Evolutionary conservation across 1,140 invertebrate genomes (phyloP).

Genomic region (Apis dorsata): DNA sequence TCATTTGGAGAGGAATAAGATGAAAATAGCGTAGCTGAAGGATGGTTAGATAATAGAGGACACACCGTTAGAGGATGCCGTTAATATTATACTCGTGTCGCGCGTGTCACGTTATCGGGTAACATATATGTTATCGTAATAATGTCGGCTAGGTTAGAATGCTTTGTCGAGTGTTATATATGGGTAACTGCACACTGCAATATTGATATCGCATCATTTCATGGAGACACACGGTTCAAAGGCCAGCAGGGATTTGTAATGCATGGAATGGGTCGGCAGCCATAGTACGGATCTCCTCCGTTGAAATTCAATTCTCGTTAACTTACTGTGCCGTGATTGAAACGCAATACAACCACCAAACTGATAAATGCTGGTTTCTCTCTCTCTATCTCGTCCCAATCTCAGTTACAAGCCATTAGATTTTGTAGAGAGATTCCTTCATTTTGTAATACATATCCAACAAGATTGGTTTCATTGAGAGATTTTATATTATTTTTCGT

Average conservation of each 20-base stretch:
- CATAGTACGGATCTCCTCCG: background rate
- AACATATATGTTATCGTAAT: conserved; percentile 39
- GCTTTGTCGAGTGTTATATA: conserved; percentile 46
- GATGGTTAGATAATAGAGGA: conserved; percentile 15
- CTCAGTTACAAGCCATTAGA: background rate
- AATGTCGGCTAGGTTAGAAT: conserved; percentile 38
- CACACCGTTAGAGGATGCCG: background rate
- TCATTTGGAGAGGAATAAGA: conserved; percentile 21
- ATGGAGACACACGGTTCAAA: conserved; percentile 32
- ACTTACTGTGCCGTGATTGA: conserved; percentile 16
- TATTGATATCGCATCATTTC: conserved; percentile 55
- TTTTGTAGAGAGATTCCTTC: background rate
- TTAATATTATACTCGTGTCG: conserved; percentile 35
- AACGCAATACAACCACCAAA: conserved; percentile 29
- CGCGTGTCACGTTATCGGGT: conserved; percentile 39
- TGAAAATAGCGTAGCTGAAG: conserved; percentile 25
- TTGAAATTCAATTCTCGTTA: conserved; percentile 51
- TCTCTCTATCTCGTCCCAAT: background rate
- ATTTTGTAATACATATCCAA: background rate
- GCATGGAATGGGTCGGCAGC: background rate
- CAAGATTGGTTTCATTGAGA: no score
- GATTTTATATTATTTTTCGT: no score
- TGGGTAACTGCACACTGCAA: conserved; percentile 28
- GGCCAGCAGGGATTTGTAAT: conserved; percentile 43
- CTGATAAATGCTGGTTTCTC: background rate